A percentile compares a stretch with the other conserved stretches of the same genome.
phyloP scores from a whole-genome alignment of 1,140 invertebrate genomes.

The Nebria ingens region DNA sequence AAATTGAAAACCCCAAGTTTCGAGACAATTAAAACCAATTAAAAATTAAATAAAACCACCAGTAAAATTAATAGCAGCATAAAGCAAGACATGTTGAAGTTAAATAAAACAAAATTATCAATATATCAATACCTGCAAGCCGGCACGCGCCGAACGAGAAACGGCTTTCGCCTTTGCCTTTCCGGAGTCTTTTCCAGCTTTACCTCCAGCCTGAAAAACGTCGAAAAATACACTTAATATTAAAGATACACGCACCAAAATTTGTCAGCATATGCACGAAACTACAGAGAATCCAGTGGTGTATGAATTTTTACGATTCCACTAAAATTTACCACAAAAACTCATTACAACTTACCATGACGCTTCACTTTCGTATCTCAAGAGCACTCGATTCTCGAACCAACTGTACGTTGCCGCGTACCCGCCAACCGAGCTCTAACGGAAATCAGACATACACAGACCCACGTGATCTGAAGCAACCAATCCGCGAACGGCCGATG shows the following conservation, averaged over 20 bases:
- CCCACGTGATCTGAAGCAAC: conserved; percentile 25
- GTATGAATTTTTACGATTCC: conserved; percentile 25
- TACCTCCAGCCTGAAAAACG: conserved; percentile 84
- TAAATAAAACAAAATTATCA: conserved; percentile 6
- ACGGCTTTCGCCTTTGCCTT: conserved; percentile 99
- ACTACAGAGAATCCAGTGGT: conserved; percentile 19
- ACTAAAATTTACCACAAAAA: conserved; percentile 31
- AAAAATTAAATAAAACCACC: background rate
- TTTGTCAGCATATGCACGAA: conserved; percentile 31
- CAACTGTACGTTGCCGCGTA: conserved; percentile 25
- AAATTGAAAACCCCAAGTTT: background rate
- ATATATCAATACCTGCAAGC: conserved; percentile 71
- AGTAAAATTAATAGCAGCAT: background rate
- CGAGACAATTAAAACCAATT: background rate
- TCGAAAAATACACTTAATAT: conserved; percentile 37
- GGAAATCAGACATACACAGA: conserved; percentile 9
- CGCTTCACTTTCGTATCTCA: conserved; percentile 23
- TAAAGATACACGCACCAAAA: conserved; percentile 32
- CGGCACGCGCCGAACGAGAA: conserved; percentile 93
- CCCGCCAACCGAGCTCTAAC: conserved; percentile 22
- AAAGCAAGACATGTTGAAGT: background rate
- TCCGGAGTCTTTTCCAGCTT: conserved; percentile 99
- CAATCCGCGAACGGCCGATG: conserved; percentile 4
- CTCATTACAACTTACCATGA: conserved; percentile 42
- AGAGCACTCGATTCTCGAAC: conserved; percentile 25